Evolutionary conservation across 92 coral and sea anemone genomes (phyloP).

Genomic region (Palythoa heliodiscus): DNA sequence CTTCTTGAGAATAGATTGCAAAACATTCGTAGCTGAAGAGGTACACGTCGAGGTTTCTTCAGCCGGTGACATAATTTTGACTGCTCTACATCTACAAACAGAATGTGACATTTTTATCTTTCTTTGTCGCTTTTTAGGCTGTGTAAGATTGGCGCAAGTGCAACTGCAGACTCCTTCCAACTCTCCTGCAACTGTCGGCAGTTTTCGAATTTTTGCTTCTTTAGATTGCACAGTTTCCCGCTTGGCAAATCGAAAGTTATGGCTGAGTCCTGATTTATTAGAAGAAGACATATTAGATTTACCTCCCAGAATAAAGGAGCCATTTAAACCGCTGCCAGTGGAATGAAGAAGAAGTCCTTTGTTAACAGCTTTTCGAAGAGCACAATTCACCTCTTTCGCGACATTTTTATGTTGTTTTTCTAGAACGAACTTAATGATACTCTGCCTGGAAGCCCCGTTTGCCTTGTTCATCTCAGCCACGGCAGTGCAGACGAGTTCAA

Average conservation of each 20-base stretch:
- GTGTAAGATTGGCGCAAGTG: neutral
- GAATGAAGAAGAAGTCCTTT: conserved; percentile 65
- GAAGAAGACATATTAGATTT: neutral
- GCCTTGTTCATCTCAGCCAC: conserved; percentile 55
- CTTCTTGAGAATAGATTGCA: conserved; percentile 56
- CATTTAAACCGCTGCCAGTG: conserved; percentile 78
- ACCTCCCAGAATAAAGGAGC: conserved; percentile 63
- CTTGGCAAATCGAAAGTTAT: neutral
- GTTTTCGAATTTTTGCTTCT: conserved; percentile 48
- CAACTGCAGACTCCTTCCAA: neutral
- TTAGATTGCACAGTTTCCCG: conserved; percentile 40
- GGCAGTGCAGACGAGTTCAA: conserved; percentile 61
- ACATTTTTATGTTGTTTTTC: conserved; percentile 24
- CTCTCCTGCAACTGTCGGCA: conserved; percentile 41
- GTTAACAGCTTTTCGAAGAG: conserved; percentile 62
- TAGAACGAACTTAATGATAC: conserved; percentile 59
- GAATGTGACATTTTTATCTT: conserved; percentile 32
- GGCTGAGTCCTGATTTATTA: neutral
- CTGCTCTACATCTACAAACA: conserved; percentile 11
- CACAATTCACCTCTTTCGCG: conserved; percentile 55
- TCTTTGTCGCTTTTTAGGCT: conserved; percentile 40
- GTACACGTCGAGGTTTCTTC: conserved; percentile 14
- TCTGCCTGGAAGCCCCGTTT: conserved; percentile 76
- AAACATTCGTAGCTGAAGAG: conserved; percentile 18
- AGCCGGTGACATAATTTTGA: neutral